Conservation (phyloP, 2,113 vertebrate genomes). For the Sorex araneus region DNA sequence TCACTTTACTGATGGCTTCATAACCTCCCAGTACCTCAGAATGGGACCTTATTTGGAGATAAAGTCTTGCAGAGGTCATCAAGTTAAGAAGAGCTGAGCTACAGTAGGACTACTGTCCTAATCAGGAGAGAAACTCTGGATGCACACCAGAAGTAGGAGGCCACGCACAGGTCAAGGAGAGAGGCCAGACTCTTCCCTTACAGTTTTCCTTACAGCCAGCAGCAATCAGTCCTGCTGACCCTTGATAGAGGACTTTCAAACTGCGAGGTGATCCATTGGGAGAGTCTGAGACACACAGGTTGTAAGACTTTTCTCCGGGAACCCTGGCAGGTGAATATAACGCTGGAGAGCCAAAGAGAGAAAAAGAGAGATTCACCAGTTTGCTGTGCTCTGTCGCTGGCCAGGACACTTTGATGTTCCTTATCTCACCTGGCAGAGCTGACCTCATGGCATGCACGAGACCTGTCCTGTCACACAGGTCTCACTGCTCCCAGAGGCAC, state of each 20-base stretch:
- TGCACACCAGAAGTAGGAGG: background rate
- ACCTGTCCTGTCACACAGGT: rapidly evolving
- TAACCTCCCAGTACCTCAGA: background rate
- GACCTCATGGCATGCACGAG: background rate
- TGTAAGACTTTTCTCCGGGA: background rate
- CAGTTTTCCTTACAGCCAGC: background rate
- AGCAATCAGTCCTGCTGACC: background rate
- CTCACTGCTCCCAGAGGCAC: background rate
- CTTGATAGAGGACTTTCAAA: background rate
- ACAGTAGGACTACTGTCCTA: background rate
- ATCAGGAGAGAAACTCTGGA: no score
- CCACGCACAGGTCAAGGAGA: background rate
- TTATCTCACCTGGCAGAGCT: background rate
- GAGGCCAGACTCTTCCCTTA: background rate
- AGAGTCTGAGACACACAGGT: background rate
- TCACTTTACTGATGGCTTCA: background rate
- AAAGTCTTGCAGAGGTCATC: background rate
- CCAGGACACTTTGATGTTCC: background rate
- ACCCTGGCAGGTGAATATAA: background rate
- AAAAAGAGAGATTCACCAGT: background rate
- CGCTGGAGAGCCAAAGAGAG: background rate
- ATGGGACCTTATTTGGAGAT: background rate
- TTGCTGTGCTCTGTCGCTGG: background rate
- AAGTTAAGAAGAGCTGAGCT: background rate
- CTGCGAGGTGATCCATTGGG: background rate